Conservation (phyloP, 1,140 invertebrate species). For the Drosophila saltans region DNA sequence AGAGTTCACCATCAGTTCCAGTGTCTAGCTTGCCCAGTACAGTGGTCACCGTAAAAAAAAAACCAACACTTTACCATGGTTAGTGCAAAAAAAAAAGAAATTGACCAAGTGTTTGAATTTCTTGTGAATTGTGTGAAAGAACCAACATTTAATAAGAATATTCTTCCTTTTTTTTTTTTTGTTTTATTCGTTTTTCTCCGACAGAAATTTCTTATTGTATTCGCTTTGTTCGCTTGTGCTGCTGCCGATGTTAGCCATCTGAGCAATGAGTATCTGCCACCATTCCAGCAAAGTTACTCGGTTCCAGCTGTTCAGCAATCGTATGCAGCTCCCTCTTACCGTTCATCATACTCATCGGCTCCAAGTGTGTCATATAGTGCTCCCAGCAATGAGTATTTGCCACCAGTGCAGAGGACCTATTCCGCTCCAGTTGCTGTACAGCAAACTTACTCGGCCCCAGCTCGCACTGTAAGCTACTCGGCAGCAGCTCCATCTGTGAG, state of each 20-base stretch:
- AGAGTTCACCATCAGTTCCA: slow-evolving; percentile 82
- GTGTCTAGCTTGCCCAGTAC: slow-evolving; percentile 73
- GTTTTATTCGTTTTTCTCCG: slow-evolving; percentile 32
- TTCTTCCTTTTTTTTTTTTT: slow-evolving; percentile 17
- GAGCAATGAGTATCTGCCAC: slow-evolving; percentile 71
- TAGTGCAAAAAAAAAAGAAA: slow-evolving; percentile 31
- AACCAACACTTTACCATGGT: slow-evolving; percentile 60
- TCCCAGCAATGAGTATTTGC: slow-evolving; percentile 11
- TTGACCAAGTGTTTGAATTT: no score
- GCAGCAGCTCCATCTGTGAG: slow-evolving; percentile 17
- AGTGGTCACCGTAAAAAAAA: slow-evolving; percentile 39
- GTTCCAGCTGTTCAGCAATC: slow-evolving; percentile 38
- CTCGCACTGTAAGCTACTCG: slow-evolving; percentile 24
- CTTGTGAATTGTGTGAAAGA: neutral
- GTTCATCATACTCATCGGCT: slow-evolving; percentile 13
- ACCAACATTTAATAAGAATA: slow-evolving; percentile 8
- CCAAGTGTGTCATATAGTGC: slow-evolving; percentile 29
- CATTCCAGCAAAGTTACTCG: slow-evolving; percentile 49
- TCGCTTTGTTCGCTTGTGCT: slow-evolving; percentile 73
- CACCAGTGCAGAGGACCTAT: neutral
- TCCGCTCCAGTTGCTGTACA: no score
- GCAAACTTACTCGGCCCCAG: slow-evolving; percentile 27
- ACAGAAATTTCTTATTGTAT: slow-evolving; percentile 80
- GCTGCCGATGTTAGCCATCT: slow-evolving; percentile 80
- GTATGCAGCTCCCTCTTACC: slow-evolving; percentile 28